Base-by-base conservation (phyloP, 2,888 invertebrate species). In the Seira musarum region DNA sequence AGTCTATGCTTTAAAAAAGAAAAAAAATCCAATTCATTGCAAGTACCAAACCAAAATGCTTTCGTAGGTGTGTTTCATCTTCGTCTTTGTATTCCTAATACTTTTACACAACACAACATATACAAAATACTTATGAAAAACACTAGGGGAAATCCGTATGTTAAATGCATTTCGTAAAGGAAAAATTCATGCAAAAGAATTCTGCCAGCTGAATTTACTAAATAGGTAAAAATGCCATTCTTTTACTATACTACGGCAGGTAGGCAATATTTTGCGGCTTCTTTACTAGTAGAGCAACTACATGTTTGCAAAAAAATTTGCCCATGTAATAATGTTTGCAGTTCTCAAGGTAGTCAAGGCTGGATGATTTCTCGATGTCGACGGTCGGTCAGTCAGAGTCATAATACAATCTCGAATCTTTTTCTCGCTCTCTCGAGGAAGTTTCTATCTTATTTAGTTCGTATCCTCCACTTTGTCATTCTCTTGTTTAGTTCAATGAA, bases 321-420 rank as follows among this genome's bases (percentile, higher is more conserved):
- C 40, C 40, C 40, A 40, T 40, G 40, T 40, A 40, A 40, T 40
- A 13, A 6, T 40, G n/a, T n/a, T n/a, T n/a, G n/a, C 40, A 40
- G 70, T 66, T 77, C 70, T 77, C 66, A 70, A 77, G 77, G 77
- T 77, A 77, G 77, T 71, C 78, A 78, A 78, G 78, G 72, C 78
- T 78, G 72, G 78, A 66, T 78, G 78, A 78, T 78, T 40, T 40
- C 72, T 78, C 46, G 68, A 75, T 70, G 66, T 73, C 64, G 77
- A 66, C 70, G 57, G n/a, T n/a, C n/a, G n/a, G 66, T 40, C 13
- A 40, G 6, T 13, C n/a, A n/a, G 69, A 57, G 35, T 70, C 49
- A 57, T 71, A 49, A 71, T 69, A 40, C 66, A 30, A 74, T 67
- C 63, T 40, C 40, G 40, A 40, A 40, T 40, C 40, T 6, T 13